Evolutionary conservation across 2,113 vertebrate genomes (phyloP).

Genomic region (Elachura formosa): DNA sequence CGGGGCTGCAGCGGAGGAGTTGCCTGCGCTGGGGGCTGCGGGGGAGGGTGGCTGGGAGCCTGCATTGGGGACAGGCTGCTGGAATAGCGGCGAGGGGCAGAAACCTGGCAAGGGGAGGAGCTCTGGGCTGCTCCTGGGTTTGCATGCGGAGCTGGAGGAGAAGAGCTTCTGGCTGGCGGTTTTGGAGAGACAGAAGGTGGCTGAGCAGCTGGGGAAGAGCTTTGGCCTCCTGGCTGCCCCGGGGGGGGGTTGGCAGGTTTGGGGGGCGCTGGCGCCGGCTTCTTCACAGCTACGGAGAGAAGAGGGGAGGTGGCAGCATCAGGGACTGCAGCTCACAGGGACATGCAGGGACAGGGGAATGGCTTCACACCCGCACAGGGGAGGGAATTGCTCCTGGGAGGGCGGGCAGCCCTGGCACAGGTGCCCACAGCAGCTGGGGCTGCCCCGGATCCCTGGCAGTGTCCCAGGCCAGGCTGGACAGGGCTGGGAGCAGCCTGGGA

Average conservation of each 20-base stretch:
- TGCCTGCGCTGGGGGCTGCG: conserved; percentile 84
- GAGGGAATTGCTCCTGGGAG: neutral
- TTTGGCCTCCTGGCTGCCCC: conserved; percentile 75
- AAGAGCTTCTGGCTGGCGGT: conserved; percentile 71
- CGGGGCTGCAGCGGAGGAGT: conserved; percentile 62
- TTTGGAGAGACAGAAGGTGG: conserved; percentile 77
- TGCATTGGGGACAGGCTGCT: conserved; percentile 85
- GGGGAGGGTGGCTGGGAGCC: conserved; percentile 90
- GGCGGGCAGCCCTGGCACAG: neutral
- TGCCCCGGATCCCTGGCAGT: neutral
- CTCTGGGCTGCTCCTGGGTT: conserved; percentile 54
- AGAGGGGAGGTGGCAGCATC: neutral
- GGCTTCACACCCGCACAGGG: too few relatives aligned
- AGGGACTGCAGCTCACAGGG: neutral
- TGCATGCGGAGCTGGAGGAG: conserved; percentile 67
- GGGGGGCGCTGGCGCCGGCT: conserved; percentile 92
- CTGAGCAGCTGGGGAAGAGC: conserved; percentile 64
- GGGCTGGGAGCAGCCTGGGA: neutral
- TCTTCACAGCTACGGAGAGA: conserved; percentile 81
- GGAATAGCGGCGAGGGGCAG: conserved; percentile 79
- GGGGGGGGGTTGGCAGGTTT: conserved; percentile 88
- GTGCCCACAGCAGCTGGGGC: neutral
- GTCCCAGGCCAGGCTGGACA: accelerated
- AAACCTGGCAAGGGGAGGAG: conserved; percentile 57
- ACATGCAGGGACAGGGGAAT: neutral